Evolutionary conservation across 35 echinoderm and acorn worm genomes (phyloP), one percentile per base, ranked within the genome.

Genomic region (Amphiura filiformis): DNA sequence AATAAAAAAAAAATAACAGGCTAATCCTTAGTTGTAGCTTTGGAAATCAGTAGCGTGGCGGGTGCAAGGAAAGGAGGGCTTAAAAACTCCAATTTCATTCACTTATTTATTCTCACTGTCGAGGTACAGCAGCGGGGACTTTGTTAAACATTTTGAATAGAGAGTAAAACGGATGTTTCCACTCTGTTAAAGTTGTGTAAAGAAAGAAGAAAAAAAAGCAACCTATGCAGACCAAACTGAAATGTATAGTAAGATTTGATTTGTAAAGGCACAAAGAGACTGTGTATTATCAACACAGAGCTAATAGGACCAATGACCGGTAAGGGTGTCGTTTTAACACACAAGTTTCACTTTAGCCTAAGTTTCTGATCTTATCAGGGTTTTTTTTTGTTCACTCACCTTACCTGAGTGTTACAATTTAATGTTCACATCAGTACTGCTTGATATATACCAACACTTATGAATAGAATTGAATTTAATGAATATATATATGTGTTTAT

Each of bases 341-440:
- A 70, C 28, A 70, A 70, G 61, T 70, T 70, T 70, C 61, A 70
- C 61, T 70, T 70, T 70, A 70, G 61, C 61, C 61, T 70, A 70
- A 70, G 61, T 70, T 70, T 13, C 61, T 70, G 61, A 70, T 70
- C 26, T 70, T 70, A 70, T 70, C 61, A 23, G 20, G 44, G 44
- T 20, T 52, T 52, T 70, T 70, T 70, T 70, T 5, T 30, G 15
- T 23, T 23, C 28, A 70, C 7, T 2, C 1, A 70, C 28, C 28
- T 70, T 70, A n/a, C 61, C 61, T 23, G 4, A 70, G 61, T 5
- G 61, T 18, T 26, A 70, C 61, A 70, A 70, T 70, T 70, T 70
- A 70, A 70, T 70, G 61, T 70, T 70, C 61, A 18, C 15, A 70
- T 23, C 26, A 70, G 7, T 70, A 70, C 7, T 70, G 61, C 61